A percentile compares a stretch with the other conserved stretches of the same genome.
Conservation (phyloP, 2,888 invertebrate species). For the Leptinotarsa haldemani region DNA sequence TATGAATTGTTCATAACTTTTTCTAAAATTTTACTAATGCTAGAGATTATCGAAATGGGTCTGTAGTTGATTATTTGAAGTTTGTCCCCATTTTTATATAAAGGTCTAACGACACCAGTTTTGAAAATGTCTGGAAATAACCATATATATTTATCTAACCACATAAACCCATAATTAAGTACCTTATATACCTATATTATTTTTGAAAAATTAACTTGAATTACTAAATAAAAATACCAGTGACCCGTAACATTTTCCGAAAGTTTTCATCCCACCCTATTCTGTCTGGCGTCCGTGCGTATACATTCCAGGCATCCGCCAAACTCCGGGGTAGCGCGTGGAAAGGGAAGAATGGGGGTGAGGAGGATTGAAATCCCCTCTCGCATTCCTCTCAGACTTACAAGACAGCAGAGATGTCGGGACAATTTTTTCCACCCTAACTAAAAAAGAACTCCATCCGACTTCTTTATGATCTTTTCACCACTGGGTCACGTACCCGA, state of each 20-base stretch:
- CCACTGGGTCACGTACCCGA: constrained; percentile 36
- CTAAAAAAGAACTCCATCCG: constrained; percentile 29
- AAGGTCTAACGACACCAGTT: no score
- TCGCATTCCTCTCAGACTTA: constrained; percentile 47
- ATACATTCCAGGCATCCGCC: constrained; percentile 44
- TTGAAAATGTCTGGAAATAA: no score
- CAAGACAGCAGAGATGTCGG: constrained; percentile 47
- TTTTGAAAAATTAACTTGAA: no score
- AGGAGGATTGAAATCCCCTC: constrained; percentile 28
- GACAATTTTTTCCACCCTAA: constrained; percentile 42
- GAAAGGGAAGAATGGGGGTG: constrained; percentile 18
- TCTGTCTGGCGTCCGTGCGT: constrained; percentile 53
- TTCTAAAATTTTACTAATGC: no score
- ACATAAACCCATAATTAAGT: no score
- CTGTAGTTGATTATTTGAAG: no score
- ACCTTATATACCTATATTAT: no score
- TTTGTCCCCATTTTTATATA: no score
- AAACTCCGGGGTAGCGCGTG: constrained; percentile 35
- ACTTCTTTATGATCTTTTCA: constrained; percentile 34
- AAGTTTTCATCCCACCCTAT: constrained; percentile 44
- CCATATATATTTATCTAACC: no score
- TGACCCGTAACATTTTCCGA: constrained; percentile 32
- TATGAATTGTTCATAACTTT: no score
- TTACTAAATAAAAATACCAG: background rate
- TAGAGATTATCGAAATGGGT: no score